Percentiles rank a stretch among this genome's conserved stretches.
Conservation (phyloP, 1,140 invertebrate species). For the Teleogryllus occipitalis region DNA sequence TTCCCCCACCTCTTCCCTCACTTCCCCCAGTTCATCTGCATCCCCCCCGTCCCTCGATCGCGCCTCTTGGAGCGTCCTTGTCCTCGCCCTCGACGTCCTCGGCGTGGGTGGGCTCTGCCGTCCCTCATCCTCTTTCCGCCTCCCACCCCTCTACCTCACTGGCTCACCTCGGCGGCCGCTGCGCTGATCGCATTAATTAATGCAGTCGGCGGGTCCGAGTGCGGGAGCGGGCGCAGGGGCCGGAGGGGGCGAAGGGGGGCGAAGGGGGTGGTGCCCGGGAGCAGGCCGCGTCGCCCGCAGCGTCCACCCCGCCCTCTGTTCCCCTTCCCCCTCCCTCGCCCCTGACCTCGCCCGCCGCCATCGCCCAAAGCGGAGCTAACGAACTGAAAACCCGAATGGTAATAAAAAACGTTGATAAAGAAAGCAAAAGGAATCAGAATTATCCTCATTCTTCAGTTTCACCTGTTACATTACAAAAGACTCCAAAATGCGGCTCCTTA, state of each 20-base stretch:
- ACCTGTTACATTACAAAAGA: slow-evolving; percentile 1
- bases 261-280: background rate
- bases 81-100: too few relatives aligned
- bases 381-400: background rate
- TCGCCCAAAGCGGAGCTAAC: background rate
- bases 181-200: background rate
- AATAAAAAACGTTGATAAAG: background rate
- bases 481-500: background rate
- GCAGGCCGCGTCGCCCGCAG: background rate
- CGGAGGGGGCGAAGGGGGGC: too few relatives aligned
- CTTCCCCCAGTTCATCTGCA: too few relatives aligned
- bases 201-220: background rate
- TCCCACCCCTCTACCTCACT: too few relatives aligned
- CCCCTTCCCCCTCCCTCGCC: background rate
- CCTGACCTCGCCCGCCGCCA: background rate
- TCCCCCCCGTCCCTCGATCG: too few relatives aligned
- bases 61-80: too few relatives aligned
- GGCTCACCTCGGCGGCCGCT: background rate
- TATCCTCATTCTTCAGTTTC: slow-evolving; percentile 4
- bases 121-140: too few relatives aligned
- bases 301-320: background rate
- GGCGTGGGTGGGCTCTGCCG: too few relatives aligned
- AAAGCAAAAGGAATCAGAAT: slow-evolving; percentile 5
- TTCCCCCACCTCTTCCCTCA: too few relatives aligned
- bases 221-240: too few relatives aligned